Base-by-base conservation (phyloP, 2,113 vertebrate species). In the Entomyzon cyanotis region DNA sequence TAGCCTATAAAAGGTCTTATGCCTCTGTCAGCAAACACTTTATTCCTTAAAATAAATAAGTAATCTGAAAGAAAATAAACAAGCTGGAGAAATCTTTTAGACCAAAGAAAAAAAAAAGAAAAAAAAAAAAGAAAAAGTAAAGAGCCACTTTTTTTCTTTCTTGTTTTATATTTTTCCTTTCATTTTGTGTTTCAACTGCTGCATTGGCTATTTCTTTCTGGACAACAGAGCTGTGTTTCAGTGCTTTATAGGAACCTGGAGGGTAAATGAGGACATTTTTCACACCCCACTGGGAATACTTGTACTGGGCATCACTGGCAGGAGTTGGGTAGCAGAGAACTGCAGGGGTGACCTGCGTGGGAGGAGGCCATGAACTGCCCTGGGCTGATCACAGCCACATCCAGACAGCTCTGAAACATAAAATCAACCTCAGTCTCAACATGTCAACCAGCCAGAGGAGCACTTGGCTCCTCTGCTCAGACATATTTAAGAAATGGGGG, bases 11-110 rank as follows among this genome's bases (percentile, higher is more conserved):
- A 95, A 96, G 73, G 52, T 59, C 92, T 92, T 89, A 79, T 60
- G 69, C 91, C 41, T 91, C 76, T 95, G 85, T 96, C 90, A 95
- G 95, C 85, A 97, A 96, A 92, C 71, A 73, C 77, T 96, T 92
- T 50, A 55, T 83, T 87, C 90, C 59, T 94, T 93, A 90, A 96
- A 96, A 95, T 75, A 94, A 96, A 52, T 65, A 93, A 93, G 81
- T 33, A 94, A 89, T 83, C 67, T 91, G 44, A 74, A 87, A 95
- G 85, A 93, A 90, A 95, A 92, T 56, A 84, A 23, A 93, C 25
- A 76, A 69, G 24, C 20, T 81, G 49, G 13, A 93, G 37, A 90
- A 92, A 93, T 76, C 9, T 60, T 86, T 37, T 22, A 33, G 20
- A 12, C 1, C n/a, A 56, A 35, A 12, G 11, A 41, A 15, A 33